Evolutionary conservation across 35 echinoderm and acorn worm genomes (phyloP).

Genomic region (Strongylocentrotus purpuratus): DNA sequence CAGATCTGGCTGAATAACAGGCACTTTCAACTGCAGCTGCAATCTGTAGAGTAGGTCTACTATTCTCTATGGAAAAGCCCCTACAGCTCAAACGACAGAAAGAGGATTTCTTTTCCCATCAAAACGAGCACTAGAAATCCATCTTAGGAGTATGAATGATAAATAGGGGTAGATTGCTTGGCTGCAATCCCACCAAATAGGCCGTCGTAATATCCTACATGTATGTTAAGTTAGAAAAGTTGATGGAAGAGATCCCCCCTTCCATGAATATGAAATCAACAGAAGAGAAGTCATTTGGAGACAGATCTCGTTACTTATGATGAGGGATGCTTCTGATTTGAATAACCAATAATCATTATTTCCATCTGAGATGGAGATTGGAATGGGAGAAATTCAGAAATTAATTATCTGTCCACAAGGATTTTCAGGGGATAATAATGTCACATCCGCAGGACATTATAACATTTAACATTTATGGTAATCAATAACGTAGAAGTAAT

Average conservation of each 20-base stretch:
- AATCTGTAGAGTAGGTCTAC: background rate
- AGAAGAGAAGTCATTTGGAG: background rate
- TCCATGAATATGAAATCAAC: background rate
- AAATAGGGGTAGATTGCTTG: background rate
- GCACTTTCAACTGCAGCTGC: slow-evolving; percentile 7
- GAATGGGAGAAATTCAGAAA: background rate
- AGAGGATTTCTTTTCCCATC: background rate
- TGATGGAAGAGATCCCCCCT: background rate
- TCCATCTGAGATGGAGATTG: background rate
- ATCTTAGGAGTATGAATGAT: slow-evolving; percentile 18
- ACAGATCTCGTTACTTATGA: background rate
- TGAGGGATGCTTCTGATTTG: background rate
- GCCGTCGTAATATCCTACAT: background rate
- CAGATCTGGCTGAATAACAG: slow-evolving; percentile 1
- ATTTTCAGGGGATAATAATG: background rate
- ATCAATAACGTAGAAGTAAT: too few relatives aligned
- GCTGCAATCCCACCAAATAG: background rate
- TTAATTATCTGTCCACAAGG: background rate
- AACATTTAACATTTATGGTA: background rate
- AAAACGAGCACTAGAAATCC: background rate
- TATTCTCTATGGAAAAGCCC: slow-evolving; percentile 2
- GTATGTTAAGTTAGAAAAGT: background rate
- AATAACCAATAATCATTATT: background rate
- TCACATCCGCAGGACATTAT: background rate
- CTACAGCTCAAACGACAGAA: background rate